A percentile compares a stretch with the other conserved stretches of the same genome.
Evolutionary conservation across 2,888 invertebrate species (phyloP).

Genomic region (Actias luna): DNA sequence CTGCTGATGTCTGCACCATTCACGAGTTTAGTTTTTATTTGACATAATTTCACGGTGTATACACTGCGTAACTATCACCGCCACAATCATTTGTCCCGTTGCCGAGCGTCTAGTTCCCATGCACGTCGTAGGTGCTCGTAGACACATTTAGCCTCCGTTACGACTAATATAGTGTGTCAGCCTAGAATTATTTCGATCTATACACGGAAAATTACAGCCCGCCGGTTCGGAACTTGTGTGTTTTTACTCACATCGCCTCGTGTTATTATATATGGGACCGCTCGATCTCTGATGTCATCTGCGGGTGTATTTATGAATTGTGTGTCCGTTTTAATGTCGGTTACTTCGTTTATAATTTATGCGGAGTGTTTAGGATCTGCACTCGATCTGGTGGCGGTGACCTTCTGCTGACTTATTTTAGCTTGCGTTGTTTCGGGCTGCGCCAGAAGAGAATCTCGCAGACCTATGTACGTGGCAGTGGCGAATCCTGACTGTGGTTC

Average conservation of each 20-base stretch:
- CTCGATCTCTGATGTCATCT: constrained; percentile 37
- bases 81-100: constrained; percentile 5
- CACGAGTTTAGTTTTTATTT: too few relatives aligned
- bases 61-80: background rate
- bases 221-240: constrained; percentile 28
- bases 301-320: background rate
- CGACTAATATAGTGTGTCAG: constrained; percentile 63
- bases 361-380: too few relatives aligned
- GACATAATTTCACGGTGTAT: background rate
- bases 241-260: constrained; percentile 59
- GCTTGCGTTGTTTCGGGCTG: too few relatives aligned
- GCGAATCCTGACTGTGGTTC: too few relatives aligned
- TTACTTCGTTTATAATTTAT: background rate
- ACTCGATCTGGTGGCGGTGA: too few relatives aligned
- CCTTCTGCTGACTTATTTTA: too few relatives aligned
- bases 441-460: too few relatives aligned
- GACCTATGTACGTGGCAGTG: too few relatives aligned
- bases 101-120: constrained; percentile 57
- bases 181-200: constrained; percentile 59
- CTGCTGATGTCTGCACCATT: too few relatives aligned
- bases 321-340: constrained; percentile 3
- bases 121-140: constrained; percentile 49
- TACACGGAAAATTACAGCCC: constrained; percentile 67
- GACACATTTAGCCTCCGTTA: constrained; percentile 67
- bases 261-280: constrained; percentile 31